phyloP scores from a whole-genome alignment of 2,797 vertebrate genomes.

The Acipenser ruthenus region DNA sequence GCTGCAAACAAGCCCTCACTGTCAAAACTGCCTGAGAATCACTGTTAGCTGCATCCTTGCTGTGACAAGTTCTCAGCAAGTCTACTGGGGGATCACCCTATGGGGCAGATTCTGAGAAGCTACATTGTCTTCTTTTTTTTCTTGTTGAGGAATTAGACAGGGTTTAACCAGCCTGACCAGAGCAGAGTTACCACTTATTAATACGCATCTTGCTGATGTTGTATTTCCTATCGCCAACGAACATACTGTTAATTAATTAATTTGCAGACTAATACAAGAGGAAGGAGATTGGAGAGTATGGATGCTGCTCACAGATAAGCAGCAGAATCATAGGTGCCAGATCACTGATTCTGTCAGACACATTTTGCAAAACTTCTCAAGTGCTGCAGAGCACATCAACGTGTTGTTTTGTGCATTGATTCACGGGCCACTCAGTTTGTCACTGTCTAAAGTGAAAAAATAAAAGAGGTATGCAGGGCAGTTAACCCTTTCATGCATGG shows the following conservation, averaged over 20 bases:
- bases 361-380: neutral
- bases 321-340: neutral
- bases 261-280: conserved; percentile 18
- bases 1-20: no score
- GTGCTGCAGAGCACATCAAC: neutral
- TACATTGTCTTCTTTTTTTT: conserved; percentile 21
- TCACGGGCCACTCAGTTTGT: neutral
- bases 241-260: conserved; percentile 49
- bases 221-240: conserved; percentile 49
- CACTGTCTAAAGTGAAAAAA: neutral
- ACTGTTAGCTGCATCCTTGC: conserved; percentile 20
- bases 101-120: conserved; percentile 15
- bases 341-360: neutral
- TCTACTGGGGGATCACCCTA: conserved; percentile 13
- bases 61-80: conserved; percentile 38
- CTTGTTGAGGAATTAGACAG: conserved; percentile 45
- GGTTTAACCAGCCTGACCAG: conserved; percentile 56
- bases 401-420: neutral
- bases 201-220: conserved; percentile 40
- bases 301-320: neutral
- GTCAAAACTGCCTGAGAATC: no score
- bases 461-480: neutral
- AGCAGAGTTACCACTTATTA: conserved; percentile 52
- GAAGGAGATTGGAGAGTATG: conserved; percentile 7
- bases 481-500: neutral